A percentile compares a stretch with the other conserved stretches of the same genome.
phyloP scores from a whole-genome alignment of 2,888 invertebrate species.

The Podabrus alpinus region DNA sequence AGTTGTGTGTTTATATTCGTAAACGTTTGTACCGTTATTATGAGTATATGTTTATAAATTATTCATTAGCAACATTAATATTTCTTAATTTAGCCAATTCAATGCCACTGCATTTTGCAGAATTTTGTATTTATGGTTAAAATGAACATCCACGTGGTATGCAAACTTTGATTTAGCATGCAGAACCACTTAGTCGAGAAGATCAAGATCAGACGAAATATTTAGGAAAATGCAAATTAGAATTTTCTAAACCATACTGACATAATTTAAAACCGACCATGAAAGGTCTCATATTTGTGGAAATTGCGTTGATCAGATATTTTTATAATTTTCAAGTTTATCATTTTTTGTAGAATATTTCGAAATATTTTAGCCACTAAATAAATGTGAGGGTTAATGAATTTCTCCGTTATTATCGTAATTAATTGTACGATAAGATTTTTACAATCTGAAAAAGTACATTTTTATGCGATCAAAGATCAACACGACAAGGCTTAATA shows the following conservation, averaged over 20 bases:
- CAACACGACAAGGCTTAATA: background rate
- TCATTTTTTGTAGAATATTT: background rate
- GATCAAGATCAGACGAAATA: background rate
- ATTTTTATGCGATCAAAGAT: background rate
- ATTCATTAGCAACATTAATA: background rate
- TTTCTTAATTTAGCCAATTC: background rate
- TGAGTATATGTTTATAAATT: background rate
- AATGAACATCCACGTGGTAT: background rate
- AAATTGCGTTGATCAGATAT: background rate
- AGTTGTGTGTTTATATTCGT: background rate
- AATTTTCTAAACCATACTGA: background rate
- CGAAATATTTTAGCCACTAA: background rate
- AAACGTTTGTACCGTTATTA: background rate
- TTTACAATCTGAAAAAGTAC: background rate
- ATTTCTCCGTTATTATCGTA: background rate
- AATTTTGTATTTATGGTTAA: background rate
- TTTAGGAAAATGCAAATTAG: background rate
- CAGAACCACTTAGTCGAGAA: background rate
- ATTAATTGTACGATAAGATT: background rate
- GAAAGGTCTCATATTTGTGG: background rate
- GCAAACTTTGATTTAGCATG: background rate
- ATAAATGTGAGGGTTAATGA: background rate
- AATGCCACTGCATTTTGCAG: background rate
- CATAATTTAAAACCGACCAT: background rate
- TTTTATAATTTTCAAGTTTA: background rate